These are phyloP conservation scores for Zosterops pallidus DNA, from an alignment of 2,113 vertebrate species.

Conservation along the genomic window DNA sequence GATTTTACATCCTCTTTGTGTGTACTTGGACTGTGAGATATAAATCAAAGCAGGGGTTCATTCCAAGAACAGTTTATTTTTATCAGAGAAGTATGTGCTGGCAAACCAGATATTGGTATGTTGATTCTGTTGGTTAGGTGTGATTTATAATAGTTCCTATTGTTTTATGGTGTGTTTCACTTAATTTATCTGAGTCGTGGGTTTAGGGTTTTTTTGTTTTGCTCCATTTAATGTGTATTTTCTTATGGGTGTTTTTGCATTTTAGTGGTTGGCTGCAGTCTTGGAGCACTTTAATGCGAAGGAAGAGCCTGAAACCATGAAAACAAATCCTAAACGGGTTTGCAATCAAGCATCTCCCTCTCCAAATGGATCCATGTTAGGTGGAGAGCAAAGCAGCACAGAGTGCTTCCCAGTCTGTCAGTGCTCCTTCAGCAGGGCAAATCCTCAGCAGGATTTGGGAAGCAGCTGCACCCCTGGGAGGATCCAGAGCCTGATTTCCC, in stretches of 20 bases:
- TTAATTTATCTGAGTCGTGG: neutral
- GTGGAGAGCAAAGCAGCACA: neutral
- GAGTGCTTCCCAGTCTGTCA: neutral
- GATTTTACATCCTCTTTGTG: constrained; percentile 57
- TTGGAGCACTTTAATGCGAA: neutral
- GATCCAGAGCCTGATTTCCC: neutral
- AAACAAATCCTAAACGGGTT: neutral
- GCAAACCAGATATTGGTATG: constrained; percentile 17
- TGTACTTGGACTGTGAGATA: constrained; percentile 34
- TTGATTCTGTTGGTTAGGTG: constrained; percentile 7
- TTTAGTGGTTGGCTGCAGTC: neutral
- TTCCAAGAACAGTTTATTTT: constrained; percentile 68
- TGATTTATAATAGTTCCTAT: constrained; percentile 30
- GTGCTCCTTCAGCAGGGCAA: rapidly evolving
- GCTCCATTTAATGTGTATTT: neutral
- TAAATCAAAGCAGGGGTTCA: constrained; percentile 53
- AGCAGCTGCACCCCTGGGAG: neutral
- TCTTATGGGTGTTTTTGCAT: neutral
- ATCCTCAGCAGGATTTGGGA: neutral
- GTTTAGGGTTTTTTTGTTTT: neutral
- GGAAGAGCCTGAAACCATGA: neutral
- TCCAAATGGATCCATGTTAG: neutral
- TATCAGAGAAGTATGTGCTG: constrained; percentile 44
- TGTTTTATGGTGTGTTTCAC: neutral
- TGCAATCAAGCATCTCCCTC: neutral